Percentiles rank a stretch among this genome's conserved stretches.
Conservation (phyloP, 1,140 invertebrate genomes). For the Cotesia chilonis region DNA sequence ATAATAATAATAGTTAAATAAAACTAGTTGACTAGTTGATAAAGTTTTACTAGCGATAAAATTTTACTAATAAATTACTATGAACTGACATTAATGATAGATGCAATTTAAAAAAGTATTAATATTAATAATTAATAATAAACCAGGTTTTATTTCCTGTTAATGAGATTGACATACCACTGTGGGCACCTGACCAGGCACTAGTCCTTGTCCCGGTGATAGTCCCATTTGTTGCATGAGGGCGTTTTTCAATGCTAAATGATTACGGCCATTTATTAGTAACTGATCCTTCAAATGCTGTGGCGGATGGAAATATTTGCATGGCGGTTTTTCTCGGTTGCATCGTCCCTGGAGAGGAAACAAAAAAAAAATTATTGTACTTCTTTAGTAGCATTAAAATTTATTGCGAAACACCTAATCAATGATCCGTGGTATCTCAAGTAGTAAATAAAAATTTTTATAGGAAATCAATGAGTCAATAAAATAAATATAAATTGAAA, state of each 20-base stretch:
- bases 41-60: no score
- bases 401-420: no score
- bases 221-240: slow-evolving; percentile 96
- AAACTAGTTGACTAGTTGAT: no score
- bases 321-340: slow-evolving; percentile 99
- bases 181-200: slow-evolving; percentile 88
- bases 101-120: no score
- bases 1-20: no score
- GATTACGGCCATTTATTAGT: slow-evolving; percentile 98
- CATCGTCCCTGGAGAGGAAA: slow-evolving; percentile 91
- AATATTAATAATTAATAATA: no score
- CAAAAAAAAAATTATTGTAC: slow-evolving; percentile 32
- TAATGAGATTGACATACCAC: slow-evolving; percentile 77
- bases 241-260: slow-evolving; percentile 96
- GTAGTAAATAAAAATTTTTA: slow-evolving; percentile 1
- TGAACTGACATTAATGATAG: no score
- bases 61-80: no score
- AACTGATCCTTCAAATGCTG: slow-evolving; percentile 99
- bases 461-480: slow-evolving; percentile 21
- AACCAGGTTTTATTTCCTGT: slow-evolving; percentile 5
- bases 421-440: not conserved
- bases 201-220: slow-evolving; percentile 83
- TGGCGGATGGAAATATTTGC: slow-evolving; percentile 99
- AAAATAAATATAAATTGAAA: not conserved
- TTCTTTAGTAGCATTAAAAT: slow-evolving; percentile 8